Percentiles rank a stretch among this genome's conserved stretches.
Conservation (phyloP, 2,113 vertebrate species). For the Aramus guarauna region DNA sequence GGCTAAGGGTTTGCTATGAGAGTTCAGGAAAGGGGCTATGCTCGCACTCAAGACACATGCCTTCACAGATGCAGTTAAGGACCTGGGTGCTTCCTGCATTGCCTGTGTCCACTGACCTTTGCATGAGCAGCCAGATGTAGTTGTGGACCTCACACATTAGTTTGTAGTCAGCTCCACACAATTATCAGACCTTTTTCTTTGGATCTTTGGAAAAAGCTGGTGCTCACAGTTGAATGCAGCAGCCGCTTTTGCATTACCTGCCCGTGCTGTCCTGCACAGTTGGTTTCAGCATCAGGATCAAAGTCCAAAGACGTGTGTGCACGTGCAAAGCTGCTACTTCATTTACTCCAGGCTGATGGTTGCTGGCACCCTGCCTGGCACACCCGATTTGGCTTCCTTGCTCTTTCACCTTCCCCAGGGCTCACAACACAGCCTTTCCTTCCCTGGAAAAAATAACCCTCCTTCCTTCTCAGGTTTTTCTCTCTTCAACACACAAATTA, state of each 20-base stretch:
- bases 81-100: not conserved
- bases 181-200: not conserved
- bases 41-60: not conserved
- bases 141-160: not conserved
- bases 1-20: not conserved
- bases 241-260: fast-evolving
- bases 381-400: not conserved
- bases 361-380: not conserved
- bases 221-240: not conserved
- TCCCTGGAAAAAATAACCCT: not conserved
- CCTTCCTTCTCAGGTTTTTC: not conserved
- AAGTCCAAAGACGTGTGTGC: not conserved
- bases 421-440: not conserved
- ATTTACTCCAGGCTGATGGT: not conserved
- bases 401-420: not conserved
- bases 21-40: not conserved
- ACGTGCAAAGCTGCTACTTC: not conserved
- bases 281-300: not conserved
- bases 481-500: not conserved
- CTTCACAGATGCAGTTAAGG: not conserved
- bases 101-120: not conserved
- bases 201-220: not conserved
- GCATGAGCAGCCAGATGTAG: not conserved
- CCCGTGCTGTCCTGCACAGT: not conserved
- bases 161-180: not conserved